Evolutionary conservation across 2,888 invertebrate species (phyloP), one percentile per base, ranked within the genome.

Genomic region (Malthinus flaveolus): DNA sequence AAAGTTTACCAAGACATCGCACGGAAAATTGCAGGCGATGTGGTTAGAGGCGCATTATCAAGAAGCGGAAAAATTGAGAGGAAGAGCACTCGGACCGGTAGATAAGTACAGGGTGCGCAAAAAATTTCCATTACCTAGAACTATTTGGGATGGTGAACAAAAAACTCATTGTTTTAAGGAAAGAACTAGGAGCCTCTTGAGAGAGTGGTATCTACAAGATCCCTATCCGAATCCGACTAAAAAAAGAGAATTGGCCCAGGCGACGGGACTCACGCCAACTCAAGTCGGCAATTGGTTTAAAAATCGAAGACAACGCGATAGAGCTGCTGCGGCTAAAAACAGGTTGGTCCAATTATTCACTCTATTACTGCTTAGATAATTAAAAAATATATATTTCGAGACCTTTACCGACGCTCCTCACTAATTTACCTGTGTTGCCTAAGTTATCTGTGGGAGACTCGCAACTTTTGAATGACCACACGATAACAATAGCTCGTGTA

Each of bases 151-250:
- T 79, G 95, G 95, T 45, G 95, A 96, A 75, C 95, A 95, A 79
- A 96, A 95, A 80, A 95, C 94, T 9, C 95, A 96, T 76, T 96
- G 95, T 79, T 96, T 95, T 80, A 96, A 96, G 84, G 93, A 99
- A 81, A 83, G 97, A 65, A 98, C 99, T 75, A 82, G 98, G 68
- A 94, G 95, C 71, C 83, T 97, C 67, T 84, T 99, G 66, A 83
- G 98, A 62, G 98, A 99, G 83, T 98, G 97, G 96, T 99, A 99
- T 80, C 87, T 97, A 54, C 95, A 96, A 81, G 97, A 94, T 81
- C 93, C 94, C n/a, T 95, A 95, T 81, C 95, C 94, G 55, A 95
- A 95, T 80, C 95, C 95, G 35, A 91, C 92, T 63, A 95, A 95
- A 82, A 95, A 95, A 79, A 81, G 93, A 66, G 95, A 95, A 78